Evolutionary conservation across 2,888 invertebrate genomes (phyloP).

Genomic region (Tetanocera ferruginea): DNA sequence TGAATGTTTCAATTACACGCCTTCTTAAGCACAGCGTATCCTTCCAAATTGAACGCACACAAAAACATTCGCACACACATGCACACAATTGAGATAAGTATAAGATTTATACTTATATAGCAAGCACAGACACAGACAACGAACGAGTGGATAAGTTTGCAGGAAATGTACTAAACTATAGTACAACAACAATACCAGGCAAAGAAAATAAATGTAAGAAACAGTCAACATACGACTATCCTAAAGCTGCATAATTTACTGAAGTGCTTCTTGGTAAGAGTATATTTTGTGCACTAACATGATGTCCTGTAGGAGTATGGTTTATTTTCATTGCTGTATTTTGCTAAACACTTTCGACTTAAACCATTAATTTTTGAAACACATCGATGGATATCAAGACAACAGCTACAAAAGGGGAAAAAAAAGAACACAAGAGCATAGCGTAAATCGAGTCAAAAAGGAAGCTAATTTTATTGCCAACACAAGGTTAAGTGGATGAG

Average conservation of each 20-base stretch:
- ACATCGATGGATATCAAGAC: constrained; percentile 40
- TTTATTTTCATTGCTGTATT: constrained; percentile 42
- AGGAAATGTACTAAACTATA: neutral
- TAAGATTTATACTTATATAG: neutral
- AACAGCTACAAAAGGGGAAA: constrained; percentile 15
- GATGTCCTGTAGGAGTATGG: constrained; percentile 23
- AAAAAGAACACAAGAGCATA: no score
- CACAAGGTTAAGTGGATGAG: constrained; percentile 62
- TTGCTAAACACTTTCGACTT: constrained; percentile 66
- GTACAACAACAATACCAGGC: neutral
- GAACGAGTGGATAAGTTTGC: neutral
- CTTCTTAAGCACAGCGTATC: constrained; percentile 70
- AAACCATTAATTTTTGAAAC: constrained; percentile 65
- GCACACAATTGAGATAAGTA: neutral
- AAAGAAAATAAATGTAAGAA: neutral
- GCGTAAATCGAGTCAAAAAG: constrained; percentile 33
- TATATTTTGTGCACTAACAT: constrained; percentile 5
- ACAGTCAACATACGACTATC: neutral
- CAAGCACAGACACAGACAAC: neutral
- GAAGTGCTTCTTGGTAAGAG: constrained; percentile 6
- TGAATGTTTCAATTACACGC: constrained; percentile 72
- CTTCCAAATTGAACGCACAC: constrained; percentile 57
- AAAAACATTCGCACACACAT: constrained; percentile 8
- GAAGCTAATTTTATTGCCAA: constrained; percentile 66
- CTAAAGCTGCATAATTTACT: constrained; percentile 54